Base-by-base conservation (phyloP, 2,797 vertebrate species). In the Thamnophis elegans region DNA sequence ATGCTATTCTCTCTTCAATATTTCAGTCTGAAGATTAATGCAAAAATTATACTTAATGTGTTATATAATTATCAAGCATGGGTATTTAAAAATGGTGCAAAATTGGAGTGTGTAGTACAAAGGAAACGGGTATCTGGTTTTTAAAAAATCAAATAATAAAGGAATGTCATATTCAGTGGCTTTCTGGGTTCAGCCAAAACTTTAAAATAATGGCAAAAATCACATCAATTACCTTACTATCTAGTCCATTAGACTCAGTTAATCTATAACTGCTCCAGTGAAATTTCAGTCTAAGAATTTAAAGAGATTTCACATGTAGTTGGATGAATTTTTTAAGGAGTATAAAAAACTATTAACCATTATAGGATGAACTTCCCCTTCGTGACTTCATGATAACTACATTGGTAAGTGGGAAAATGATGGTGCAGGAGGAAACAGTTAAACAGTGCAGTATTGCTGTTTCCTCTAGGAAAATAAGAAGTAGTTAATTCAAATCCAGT, bases 21-120 rank as follows among this genome's bases (percentile, higher is more conserved):
- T 62, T 88, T 91, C 86, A 93, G 26, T 55, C 65, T 51, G 51
- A 91, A 89, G 56, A 78, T 85, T 82, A 91, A 85, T 53, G 51
- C 68, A 62, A 12, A 82, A n/a, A 85, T 89, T 91, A 88, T 20
- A 18, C 4, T n/a, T 65, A 62, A 47, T 88, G 47, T 86, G 16
- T 88, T 87, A 88, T 25, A 78, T 22, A 73, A 73, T 90, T 87
- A 91, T 88, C 65, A 62, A 82, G 51, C 53, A 54, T 16, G 14
- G 85, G 10, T 88, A 42, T 62, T 93, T 25, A 13, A 65, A 88
- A 54, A 60, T 91, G 59, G 59, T 42, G 47, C 68, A 89, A 78
- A 82, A 55, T 4, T 85, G 56, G 60, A 32, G 20, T n/a, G 26
- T 58, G 32, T 7, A 6, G 20, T 73, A 25, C 56, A 60, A 93